A percentile compares a stretch with the other conserved stretches of the same genome.
These are phyloP conservation scores for Atlantisia rogersi DNA, from an alignment of 2,113 vertebrate genomes.

Conservation along the genomic window DNA sequence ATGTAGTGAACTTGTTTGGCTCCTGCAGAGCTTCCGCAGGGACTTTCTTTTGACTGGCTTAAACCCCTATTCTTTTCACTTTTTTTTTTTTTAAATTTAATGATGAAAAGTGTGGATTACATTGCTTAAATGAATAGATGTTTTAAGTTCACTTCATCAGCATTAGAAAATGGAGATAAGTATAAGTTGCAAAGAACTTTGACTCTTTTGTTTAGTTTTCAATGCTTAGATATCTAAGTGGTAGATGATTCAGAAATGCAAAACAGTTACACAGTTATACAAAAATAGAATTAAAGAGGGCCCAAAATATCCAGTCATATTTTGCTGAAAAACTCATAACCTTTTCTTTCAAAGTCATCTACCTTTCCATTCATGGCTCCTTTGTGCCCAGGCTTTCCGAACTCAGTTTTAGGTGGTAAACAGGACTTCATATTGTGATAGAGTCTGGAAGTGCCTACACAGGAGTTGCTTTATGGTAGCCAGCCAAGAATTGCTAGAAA, in stretches of 20 bases:
- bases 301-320: background rate
- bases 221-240: background rate
- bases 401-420: background rate
- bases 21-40: background rate
- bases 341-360: background rate
- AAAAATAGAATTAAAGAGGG: background rate
- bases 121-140: constrained; percentile 31
- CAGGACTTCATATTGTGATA: background rate
- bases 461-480: background rate
- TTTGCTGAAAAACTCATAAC: background rate
- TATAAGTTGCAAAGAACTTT: constrained; percentile 27
- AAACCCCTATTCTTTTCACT: background rate
- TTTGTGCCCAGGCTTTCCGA: background rate
- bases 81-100: background rate
- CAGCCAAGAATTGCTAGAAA: background rate
- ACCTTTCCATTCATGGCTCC: background rate
- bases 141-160: constrained; percentile 40
- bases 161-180: constrained; percentile 35
- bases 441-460: background rate
- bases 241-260: constrained; percentile 22
- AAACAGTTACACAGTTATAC: background rate
- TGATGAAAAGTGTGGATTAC: constrained; percentile 40
- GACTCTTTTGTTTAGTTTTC: constrained; percentile 41
- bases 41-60: constrained; percentile 33
- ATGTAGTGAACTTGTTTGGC: constrained; percentile 21